Base-by-base conservation (phyloP, 2,113 vertebrate species). In the Neogale vison region DNA sequence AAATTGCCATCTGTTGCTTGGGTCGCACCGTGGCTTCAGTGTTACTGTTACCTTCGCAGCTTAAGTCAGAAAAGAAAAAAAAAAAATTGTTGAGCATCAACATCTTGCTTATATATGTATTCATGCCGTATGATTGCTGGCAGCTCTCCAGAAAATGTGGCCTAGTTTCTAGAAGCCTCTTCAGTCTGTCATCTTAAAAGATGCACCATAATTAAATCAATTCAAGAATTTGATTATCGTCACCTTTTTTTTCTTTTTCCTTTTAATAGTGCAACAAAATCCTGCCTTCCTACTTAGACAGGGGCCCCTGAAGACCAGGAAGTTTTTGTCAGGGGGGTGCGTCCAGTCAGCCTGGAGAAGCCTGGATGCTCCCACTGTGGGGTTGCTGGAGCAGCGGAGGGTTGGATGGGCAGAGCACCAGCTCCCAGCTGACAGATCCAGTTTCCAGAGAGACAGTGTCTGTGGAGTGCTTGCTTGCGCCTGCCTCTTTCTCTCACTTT, bases 1-100 rank as follows among this genome's bases (percentile, higher is more conserved):
- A 95, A 94, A 97, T 87, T 97, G 76, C 88, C 94, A 95, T 95
- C 94, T 96, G 88, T 89, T 93, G 79, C 93, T 76, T 13, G 50
- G 45, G 81, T 93, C 83, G 52, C 90, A 36, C 63, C 83, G 57
- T 47, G 12, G 39, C 42, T 96, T 96, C 36, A 8, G 36, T 45
- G 74, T 89, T 69, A 83, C 94, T 52, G 21, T 87, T 89, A 85
- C 71, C 77, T 65, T 95, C 29, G 18, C 47, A 47, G 86, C 52
- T 93, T 52, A 84, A 93, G 69, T 92, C 24, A 82, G 88, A 47
- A 96, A 71, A 50, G 65, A n/a, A 72, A 85, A 95, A 95, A 81
- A 81, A 80, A 82, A 94, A 81, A 71, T 4, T 11, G 29, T 69
- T 23, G 18, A 71, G 23, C 34, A 20, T 55, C 88, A 81, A 67